Evolutionary conservation across 2,888 invertebrate genomes (phyloP).

Genomic region (Oxycera nigricornis): DNA sequence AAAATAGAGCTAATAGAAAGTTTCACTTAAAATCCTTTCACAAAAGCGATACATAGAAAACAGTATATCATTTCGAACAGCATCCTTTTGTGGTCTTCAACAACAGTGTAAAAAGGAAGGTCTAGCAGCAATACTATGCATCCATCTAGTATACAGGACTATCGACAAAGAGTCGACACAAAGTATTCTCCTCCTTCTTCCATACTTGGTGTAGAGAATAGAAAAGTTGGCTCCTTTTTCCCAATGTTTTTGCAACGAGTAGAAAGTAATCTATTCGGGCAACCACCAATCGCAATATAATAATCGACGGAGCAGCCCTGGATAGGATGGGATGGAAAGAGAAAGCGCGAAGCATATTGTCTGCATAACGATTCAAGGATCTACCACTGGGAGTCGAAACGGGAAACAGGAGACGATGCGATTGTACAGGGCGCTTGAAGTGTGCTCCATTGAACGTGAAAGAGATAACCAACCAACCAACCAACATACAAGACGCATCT

Average conservation of each 20-base stretch:
- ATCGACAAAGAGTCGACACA: not conserved
- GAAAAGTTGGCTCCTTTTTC: not conserved
- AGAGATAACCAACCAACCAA: not conserved
- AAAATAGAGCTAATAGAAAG: not conserved
- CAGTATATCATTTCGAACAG: not conserved
- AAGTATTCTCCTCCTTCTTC: not conserved
- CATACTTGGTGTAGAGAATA: not conserved
- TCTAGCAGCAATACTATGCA: not conserved
- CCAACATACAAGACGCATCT: not conserved
- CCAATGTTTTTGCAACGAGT: not conserved
- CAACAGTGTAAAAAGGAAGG: not conserved
- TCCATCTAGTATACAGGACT: not conserved
- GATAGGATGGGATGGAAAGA: not conserved
- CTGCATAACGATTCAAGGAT: not conserved
- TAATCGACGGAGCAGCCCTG: not conserved
- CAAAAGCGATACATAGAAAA: not conserved
- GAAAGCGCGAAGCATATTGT: not conserved
- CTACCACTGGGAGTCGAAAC: not conserved
- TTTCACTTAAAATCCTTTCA: not conserved
- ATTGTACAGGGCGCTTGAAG: not conserved
- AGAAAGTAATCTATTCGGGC: not conserved
- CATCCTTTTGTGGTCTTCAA: not conserved
- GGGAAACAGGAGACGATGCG: not conserved
- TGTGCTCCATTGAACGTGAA: not conserved
- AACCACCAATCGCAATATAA: not conserved